Base-by-base conservation (phyloP, 2,888 invertebrate genomes). In the Pseudanteris insignis region DNA sequence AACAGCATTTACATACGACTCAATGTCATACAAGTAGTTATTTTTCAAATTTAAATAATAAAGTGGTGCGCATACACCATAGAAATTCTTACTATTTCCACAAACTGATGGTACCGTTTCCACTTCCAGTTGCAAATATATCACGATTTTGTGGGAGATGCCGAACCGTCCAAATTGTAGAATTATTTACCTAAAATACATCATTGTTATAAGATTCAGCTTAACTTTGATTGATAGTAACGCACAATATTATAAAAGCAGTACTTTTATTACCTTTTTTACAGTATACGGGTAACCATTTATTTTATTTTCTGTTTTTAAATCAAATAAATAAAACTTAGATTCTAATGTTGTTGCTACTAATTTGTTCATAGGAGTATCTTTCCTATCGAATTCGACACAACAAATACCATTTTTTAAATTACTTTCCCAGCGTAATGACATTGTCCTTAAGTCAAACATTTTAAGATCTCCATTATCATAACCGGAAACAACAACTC, bases 11-110 rank as follows among this genome's bases (percentile, higher is more conserved):
- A n/a, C n/a, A n/a, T n/a, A n/a, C n/a, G n/a, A n/a, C n/a, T n/a
- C n/a, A n/a, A n/a, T n/a, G n/a, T n/a, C n/a, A n/a, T n/a, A n/a
- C n/a, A n/a, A n/a, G n/a, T n/a, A n/a, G n/a, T n/a, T n/a, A n/a
- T n/a, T n/a, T n/a, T n/a, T n/a, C n/a, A n/a, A n/a, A n/a, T n/a
- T n/a, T n/a, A n/a, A n/a, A n/a, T n/a, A n/a, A n/a, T n/a, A n/a
- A n/a, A n/a, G n/a, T n/a, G n/a, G n/a, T n/a, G n/a, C n/a, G n/a
- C n/a, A n/a, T n/a, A n/a, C n/a, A n/a, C n/a, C n/a, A n/a, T n/a
- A n/a, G n/a, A n/a, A n/a, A n/a, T n/a, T n/a, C 86, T 87, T 85
- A 94, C 90, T 97, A 96, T 84, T 95, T 92, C 96, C 96, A 97
- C n/a, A 97, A 83, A 63, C 90, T 87, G 10, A 96, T 79, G n/a